Base-by-base conservation (phyloP, 37 sponge, comb jelly and placozoan genomes). In the Crambe crambe region DNA sequence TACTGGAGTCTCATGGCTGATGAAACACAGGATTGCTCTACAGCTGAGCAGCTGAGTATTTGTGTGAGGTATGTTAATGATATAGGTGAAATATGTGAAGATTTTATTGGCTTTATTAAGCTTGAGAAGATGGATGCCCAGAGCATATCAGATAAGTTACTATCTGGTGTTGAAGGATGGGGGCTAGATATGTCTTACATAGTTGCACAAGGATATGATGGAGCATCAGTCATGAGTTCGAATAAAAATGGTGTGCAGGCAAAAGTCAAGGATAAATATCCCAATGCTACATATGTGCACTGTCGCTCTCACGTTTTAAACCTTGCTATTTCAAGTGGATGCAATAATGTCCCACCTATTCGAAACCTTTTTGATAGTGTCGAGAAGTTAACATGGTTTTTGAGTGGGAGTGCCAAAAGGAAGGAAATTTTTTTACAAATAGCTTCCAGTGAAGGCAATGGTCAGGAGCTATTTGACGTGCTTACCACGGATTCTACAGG, bases 141-240 rank as follows among this genome's bases (percentile, higher is more conserved):
- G 39, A 60, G 36, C 63, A 82, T 82, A 43, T 44, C 66, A 31
- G 47, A 82, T 20, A 58, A 18, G 18, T 41, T 82, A 21, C 29
- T 82, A 30, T 21, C 25, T 38, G 42, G 51, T 38, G 35, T 82
- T 73, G 22, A 73, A 62, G 32, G 26, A 18, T 74, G 67, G 56
- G 56, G 56, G 18, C 23, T 82, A 63, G 75, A 81, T 71, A 71
- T 72, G 42, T 37, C 65, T 40, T 25, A 20, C 20, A 51, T 73
- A 26, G 54, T 58, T 18, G 68, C 66, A 39, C 83, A 82, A 63
- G 74, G 75, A 47, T 85, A 85, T 78, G 86, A 85, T 85, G 79
- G 79, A 59, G 86, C 86, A 41, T 64, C 86, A 58, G 86, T 78
- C 32, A 85, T 85, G 79, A 59, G 64, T 44, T 54, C 74, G 20